phyloP scores from a whole-genome alignment of 2,113 vertebrate species.

The Eleginops maclovinus region DNA sequence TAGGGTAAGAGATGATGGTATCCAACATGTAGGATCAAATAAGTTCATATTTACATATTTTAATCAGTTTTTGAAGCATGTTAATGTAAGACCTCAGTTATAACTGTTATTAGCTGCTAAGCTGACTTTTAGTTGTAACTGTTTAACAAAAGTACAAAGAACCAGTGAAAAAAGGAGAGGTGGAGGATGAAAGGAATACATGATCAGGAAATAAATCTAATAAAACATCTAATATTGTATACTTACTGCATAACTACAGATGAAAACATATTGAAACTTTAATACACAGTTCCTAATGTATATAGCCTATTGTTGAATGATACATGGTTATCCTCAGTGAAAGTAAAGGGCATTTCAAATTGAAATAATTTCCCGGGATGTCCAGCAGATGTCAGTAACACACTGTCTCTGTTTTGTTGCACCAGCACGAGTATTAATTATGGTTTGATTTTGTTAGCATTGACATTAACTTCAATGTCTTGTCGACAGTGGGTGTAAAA shows the following conservation, averaged over 20 bases:
- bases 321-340: background rate
- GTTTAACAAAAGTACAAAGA: background rate
- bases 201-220: background rate
- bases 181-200: background rate
- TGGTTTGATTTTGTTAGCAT: no score
- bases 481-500: background rate
- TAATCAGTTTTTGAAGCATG: background rate
- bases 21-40: background rate
- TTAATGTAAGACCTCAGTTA: background rate
- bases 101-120: background rate
- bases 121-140: background rate
- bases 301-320: background rate
- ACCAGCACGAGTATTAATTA: no score
- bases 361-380: background rate
- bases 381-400: constrained; percentile 74
- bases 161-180: background rate
- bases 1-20: background rate
- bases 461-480: no score
- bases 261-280: background rate
- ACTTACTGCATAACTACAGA: no score
- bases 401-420: constrained; percentile 25
- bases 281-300: background rate
- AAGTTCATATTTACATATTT: background rate
- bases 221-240: background rate
- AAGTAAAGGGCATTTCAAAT: background rate